phyloP scores from a whole-genome alignment of 2,888 invertebrate species.

The Miltochrista miniata region DNA sequence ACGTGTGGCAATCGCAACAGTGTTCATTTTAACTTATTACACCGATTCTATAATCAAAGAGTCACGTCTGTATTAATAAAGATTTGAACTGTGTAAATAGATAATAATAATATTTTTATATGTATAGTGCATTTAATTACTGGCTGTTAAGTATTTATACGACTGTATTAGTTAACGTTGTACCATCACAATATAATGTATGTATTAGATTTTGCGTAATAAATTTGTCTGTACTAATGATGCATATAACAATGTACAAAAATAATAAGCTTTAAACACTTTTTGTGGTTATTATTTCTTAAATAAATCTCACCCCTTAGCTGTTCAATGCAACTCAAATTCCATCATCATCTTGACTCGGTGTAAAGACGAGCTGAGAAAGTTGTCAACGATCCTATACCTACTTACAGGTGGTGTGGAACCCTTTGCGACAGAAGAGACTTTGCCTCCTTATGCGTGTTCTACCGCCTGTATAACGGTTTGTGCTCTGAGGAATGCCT shows the following conservation, averaged over 20 bases:
- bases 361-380: too few relatives aligned
- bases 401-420: too few relatives aligned
- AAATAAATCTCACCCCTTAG: too few relatives aligned
- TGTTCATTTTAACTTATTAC: constrained; percentile 62
- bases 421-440: too few relatives aligned
- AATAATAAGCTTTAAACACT: constrained; percentile 81
- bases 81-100: constrained; percentile 66
- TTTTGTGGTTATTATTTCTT: constrained; percentile 39
- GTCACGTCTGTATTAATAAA: constrained; percentile 49
- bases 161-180: constrained; percentile 48
- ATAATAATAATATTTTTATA: constrained; percentile 52
- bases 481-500: too few relatives aligned
- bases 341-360: too few relatives aligned
- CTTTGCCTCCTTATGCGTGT: too few relatives aligned
- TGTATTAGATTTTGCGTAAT: constrained; percentile 49
- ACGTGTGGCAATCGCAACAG: constrained; percentile 27
- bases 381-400: too few relatives aligned
- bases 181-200: constrained; percentile 53
- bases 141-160: constrained; percentile 77
- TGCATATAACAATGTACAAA: constrained; percentile 79
- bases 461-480: too few relatives aligned
- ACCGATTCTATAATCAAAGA: constrained; percentile 51
- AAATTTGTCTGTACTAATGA: constrained; percentile 66
- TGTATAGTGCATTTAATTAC: constrained; percentile 79
- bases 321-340: too few relatives aligned